Evolutionary conservation across 1,140 invertebrate genomes (phyloP).

Genomic region (Drosophila ercepeae): DNA sequence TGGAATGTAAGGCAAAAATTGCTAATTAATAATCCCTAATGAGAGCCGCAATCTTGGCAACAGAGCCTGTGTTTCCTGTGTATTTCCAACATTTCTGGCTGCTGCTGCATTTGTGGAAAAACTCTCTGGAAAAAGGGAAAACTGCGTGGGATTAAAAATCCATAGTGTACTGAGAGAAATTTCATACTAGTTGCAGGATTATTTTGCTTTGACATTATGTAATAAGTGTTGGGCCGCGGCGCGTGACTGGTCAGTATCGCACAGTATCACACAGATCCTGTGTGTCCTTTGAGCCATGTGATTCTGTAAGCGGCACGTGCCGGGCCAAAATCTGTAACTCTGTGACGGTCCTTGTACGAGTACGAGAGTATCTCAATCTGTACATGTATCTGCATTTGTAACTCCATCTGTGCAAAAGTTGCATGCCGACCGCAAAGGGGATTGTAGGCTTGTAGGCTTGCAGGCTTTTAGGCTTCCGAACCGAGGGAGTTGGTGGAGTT

Average conservation of each 20-base stretch:
- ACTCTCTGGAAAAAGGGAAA: not conserved
- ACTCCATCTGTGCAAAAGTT: not conserved
- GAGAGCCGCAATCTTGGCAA: slow-evolving; percentile 7
- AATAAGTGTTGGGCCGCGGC: slow-evolving; percentile 31
- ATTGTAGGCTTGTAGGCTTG: slow-evolving; percentile 1
- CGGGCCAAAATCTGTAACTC: not conserved
- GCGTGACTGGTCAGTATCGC: slow-evolving; percentile 20
- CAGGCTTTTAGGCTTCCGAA: no score
- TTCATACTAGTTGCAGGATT: not conserved
- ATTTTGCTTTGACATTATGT: slow-evolving; percentile 15
- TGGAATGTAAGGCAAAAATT: slow-evolving; percentile 17
- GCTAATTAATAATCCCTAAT: slow-evolving; percentile 38
- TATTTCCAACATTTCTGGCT: no score
- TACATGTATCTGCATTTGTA: slow-evolving; percentile 1
- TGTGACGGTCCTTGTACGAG: not conserved
- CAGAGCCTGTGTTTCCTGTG: not conserved
- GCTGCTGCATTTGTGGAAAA: no score
- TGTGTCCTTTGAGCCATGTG: slow-evolving; percentile 8
- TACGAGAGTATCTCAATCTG: not conserved
- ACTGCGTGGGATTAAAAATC: not conserved
- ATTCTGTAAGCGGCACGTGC: slow-evolving; percentile 22
- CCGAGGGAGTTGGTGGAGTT: not conserved
- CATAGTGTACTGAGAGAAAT: not conserved
- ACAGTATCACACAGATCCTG: not conserved
- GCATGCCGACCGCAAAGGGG: slow-evolving; percentile 12